Conservation (phyloP, 1,140 invertebrate species). For the Dinoponera quadriceps region DNA sequence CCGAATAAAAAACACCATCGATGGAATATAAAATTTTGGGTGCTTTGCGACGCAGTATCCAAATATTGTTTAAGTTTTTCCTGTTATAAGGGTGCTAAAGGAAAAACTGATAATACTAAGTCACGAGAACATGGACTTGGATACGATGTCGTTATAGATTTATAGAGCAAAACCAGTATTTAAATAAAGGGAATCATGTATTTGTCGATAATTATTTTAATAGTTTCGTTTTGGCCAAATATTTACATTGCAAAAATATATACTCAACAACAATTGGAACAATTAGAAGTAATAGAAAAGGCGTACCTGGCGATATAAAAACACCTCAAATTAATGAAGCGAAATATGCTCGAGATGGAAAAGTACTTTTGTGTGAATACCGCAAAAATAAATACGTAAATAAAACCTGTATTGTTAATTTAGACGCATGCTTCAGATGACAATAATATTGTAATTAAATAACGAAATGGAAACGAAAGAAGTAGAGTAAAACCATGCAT, state of each 20-base stretch:
- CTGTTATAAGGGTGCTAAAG: slow-evolving; percentile 3
- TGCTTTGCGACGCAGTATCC: not conserved
- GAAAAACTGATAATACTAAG: not conserved
- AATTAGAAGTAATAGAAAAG: not conserved
- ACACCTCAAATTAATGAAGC: not conserved
- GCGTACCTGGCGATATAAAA: not conserved
- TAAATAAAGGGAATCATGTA: too few species aligned
- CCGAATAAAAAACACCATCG: slow-evolving; percentile 65
- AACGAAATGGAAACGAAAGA: not conserved
- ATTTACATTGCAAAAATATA: too few species aligned
- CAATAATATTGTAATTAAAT: not conserved
- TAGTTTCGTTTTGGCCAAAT: too few species aligned
- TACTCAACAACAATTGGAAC: too few species aligned
- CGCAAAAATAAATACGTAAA: not conserved
- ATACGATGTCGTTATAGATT: not conserved
- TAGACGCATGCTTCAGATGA: not conserved
- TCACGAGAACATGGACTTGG: not conserved
- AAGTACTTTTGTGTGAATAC: not conserved
- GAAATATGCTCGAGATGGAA: not conserved
- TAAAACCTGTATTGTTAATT: slow-evolving; percentile 10
- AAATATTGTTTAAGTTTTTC: not conserved
- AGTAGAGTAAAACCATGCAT: not conserved
- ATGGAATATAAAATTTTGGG: not conserved
- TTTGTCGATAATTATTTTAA: too few species aligned
- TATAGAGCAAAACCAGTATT: too few species aligned